Evolutionary conservation across 2,797 vertebrate species (phyloP).

Genomic region (Muraenolepis orangiensis): DNA sequence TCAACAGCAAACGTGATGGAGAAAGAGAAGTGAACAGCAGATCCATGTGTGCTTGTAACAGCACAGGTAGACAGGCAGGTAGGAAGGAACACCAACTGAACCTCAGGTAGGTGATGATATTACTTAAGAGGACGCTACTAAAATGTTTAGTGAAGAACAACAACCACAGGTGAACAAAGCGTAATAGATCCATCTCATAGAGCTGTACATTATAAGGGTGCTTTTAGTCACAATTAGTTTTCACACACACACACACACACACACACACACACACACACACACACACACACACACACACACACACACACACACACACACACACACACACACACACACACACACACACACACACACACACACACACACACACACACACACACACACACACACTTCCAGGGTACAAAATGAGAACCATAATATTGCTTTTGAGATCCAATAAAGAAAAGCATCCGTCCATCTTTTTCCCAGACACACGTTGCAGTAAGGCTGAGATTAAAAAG

Average conservation of each 20-base stretch:
- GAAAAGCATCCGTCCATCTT: background rate
- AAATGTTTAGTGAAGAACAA: background rate
- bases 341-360: slow-evolving; percentile 7
- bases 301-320: background rate
- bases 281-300: slow-evolving; percentile 1
- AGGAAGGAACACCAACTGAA: background rate
- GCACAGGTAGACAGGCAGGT: too few relatives aligned
- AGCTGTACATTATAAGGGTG: background rate
- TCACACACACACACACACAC: background rate
- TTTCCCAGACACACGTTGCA: background rate
- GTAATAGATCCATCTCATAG: background rate
- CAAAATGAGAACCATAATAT: too few relatives aligned
- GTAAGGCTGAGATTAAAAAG: background rate
- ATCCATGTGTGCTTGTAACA: too few relatives aligned
- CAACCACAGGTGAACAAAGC: background rate
- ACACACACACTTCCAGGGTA: background rate
- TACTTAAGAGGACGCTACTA: background rate
- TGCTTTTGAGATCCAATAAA: background rate
- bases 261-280: background rate
- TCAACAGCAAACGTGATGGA: too few relatives aligned
- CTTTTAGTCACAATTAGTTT: background rate
- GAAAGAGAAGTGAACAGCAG: too few relatives aligned
- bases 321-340: slow-evolving; percentile 7
- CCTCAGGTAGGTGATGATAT: background rate
- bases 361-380: slow-evolving; percentile 3